Evolutionary conservation across 2,888 invertebrate genomes (phyloP), one percentile per base, ranked within the genome.

Genomic region (Chaitophorus viminalis): DNA sequence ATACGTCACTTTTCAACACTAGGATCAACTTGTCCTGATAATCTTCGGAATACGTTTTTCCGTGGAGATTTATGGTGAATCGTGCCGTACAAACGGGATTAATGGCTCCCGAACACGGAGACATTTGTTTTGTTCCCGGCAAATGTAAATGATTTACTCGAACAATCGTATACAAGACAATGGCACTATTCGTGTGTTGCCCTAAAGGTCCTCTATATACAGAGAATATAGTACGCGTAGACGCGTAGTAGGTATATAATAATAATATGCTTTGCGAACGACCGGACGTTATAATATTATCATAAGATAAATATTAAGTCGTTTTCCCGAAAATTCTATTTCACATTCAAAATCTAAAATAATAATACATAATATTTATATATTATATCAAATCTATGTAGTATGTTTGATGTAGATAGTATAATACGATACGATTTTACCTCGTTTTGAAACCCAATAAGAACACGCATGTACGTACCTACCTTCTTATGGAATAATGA

Each of bases 21-120:
- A 74, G 87, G 87, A 87, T 87, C 87, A 87, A 87, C 79, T 87
- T 81, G 81, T 87, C 87, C 79, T 60, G 87, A 87, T 87, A 87
- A 87, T 87, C 87, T 81, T 81, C 65, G 21, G 31, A 75, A 81
- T 81, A 81, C 87, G 87, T 60, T 72, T 87, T 87, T 87, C 74
- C 60, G n/a, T n/a, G 65, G 81, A 87, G 87, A 87, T 87, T 87
- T 87, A 87, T 75, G 39, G 87, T 25, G 74, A 75, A 74, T 74
- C 39, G 39, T 74, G 72, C 72, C 72, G 74, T n/a, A 75, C 60
- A 25, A 72, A 74, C 79, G 72, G 75, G 81, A 87, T 87, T 87
- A 87, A 87, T 75, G 65, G 81, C 21, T 65, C 39, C 54, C 25
- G 29, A 65, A 87, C 81, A 81, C 79, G n/a, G 74, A 46, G 74